A percentile compares a stretch with the other conserved stretches of the same genome.
phyloP scores from a whole-genome alignment of 2,888 invertebrate genomes.

The Tetheella fluctuosa region DNA sequence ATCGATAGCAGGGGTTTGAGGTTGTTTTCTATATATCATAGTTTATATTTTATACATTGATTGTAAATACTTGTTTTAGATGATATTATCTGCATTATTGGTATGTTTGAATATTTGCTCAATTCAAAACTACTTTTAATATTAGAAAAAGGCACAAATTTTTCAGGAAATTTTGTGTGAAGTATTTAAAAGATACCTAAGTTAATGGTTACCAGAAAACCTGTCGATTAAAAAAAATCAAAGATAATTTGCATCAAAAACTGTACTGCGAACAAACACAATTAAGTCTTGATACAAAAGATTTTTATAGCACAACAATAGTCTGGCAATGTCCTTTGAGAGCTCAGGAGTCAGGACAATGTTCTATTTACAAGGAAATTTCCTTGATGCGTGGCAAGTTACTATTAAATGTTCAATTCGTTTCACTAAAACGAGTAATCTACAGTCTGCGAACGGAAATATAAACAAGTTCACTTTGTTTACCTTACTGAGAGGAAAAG shows the following conservation, averaged over 20 bases:
- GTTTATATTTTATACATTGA: too few species aligned
- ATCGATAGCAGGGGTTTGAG: too few species aligned
- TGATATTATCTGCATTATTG: too few species aligned
- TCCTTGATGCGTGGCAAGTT: slow-evolving; percentile 5
- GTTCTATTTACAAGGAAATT: slow-evolving; percentile 8
- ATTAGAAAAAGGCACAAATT: too few species aligned
- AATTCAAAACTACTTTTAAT: too few species aligned
- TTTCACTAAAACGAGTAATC: slow-evolving; percentile 1
- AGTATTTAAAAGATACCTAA: too few species aligned
- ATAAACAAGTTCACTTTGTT: slow-evolving; percentile 6
- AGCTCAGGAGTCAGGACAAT: background rate
- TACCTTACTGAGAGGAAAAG: slow-evolving; percentile 4
- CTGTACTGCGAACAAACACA: background rate
- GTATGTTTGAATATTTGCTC: too few species aligned
- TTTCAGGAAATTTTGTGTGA: too few species aligned
- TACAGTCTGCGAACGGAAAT: slow-evolving; percentile 1
- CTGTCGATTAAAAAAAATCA: too few species aligned
- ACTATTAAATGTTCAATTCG: slow-evolving; percentile 1
- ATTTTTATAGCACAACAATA: slow-evolving; percentile 1
- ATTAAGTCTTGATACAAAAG: background rate
- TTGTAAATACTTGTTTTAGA: too few species aligned
- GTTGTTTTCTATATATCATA: too few species aligned
- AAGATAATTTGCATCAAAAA: background rate
- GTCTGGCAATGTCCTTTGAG: slow-evolving; percentile 8
- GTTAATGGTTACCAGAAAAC: too few species aligned